Conservation (phyloP, 2,113 vertebrate genomes). For the Rhinopithecus roxellana region DNA sequence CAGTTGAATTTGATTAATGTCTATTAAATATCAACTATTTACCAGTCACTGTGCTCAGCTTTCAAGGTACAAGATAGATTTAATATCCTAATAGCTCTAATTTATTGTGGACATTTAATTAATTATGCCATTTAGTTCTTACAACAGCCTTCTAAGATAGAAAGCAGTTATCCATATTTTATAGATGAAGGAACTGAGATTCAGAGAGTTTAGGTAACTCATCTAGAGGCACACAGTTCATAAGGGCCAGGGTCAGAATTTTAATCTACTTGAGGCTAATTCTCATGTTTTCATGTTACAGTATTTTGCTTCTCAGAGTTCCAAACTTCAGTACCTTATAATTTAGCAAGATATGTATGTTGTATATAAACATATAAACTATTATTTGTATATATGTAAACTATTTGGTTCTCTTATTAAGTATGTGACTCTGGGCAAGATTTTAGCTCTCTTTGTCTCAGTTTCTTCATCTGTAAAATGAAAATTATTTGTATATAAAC, state of each 20-base stretch:
- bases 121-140: not conserved
- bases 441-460: not conserved
- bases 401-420: not conserved
- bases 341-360: not conserved
- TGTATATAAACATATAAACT: not conserved
- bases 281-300: not conserved
- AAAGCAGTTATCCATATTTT: not conserved
- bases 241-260: not conserved
- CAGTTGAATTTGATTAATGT: slow-evolving; percentile 27
- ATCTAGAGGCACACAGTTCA: not conserved
- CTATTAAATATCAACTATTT: slow-evolving; percentile 37
- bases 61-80: slow-evolving; percentile 7
- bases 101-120: slow-evolving; percentile 16
- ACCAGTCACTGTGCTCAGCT: not conserved
- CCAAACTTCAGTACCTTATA: not conserved
- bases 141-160: not conserved
- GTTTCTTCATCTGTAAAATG: slow-evolving; percentile 6
- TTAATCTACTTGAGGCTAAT: not conserved
- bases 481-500: not conserved
- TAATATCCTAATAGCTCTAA: slow-evolving; percentile 24
- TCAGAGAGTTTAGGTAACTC: not conserved
- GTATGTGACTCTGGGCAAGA: not conserved
- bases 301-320: slow-evolving; percentile 29
- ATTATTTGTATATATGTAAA: too few species aligned
- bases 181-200: not conserved